phyloP scores from a whole-genome alignment of 2,888 invertebrate genomes.

The Aleiodes testaceus region DNA sequence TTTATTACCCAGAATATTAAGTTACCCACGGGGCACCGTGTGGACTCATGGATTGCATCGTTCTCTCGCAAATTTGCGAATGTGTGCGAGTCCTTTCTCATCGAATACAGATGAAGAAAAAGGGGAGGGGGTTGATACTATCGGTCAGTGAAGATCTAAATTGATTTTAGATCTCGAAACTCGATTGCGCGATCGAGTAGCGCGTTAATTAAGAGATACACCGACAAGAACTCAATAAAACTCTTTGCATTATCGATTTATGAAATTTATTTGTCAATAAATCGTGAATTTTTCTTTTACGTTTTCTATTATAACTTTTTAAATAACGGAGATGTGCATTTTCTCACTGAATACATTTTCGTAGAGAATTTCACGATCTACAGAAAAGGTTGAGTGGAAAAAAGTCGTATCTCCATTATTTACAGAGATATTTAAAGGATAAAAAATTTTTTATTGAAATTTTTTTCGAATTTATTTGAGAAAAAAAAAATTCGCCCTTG shows the following conservation, averaged over 20 bases:
- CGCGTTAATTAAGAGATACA: conserved; percentile 65
- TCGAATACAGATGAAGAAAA: conserved; percentile 39
- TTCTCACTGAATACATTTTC: no score
- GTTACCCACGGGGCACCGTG: conserved; percentile 64
- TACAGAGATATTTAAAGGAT: not conserved
- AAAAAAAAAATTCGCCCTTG: not conserved
- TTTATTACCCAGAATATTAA: conserved; percentile 70
- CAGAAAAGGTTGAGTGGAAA: no score
- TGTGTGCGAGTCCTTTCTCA: conserved; percentile 13
- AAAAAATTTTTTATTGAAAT: not conserved
- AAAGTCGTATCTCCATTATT: no score
- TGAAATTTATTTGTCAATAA: conserved; percentile 44
- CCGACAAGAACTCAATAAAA: conserved; percentile 62
- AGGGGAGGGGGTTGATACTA: conserved; percentile 49
- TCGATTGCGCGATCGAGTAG: conserved; percentile 62
- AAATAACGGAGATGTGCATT: not conserved
- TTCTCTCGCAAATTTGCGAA: conserved; percentile 35
- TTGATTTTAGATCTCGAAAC: conserved; percentile 65
- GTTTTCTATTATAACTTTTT: not conserved
- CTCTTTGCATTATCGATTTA: conserved; percentile 54
- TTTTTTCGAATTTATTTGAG: not conserved
- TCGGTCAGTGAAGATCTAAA: conserved; percentile 62
- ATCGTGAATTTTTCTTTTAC: not conserved
- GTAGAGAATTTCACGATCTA: no score
- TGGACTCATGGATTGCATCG: conserved; percentile 48